Evolutionary conservation across 2,888 invertebrate genomes (phyloP).

Genomic region (Achlya flavicornis): DNA sequence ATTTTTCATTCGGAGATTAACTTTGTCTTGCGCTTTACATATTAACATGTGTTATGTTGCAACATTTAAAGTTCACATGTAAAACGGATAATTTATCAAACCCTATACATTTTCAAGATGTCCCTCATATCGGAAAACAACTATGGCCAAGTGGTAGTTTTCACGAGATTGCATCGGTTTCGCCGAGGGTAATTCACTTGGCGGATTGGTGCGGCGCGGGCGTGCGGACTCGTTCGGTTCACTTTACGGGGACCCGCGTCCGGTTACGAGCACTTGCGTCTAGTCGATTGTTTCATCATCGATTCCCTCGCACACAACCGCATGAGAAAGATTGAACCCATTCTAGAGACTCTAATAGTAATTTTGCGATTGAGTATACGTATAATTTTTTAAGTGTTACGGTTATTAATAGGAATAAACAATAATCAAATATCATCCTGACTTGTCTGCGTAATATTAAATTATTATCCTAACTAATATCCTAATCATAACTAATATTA

Average conservation of each 20-base stretch:
- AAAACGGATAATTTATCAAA: background rate
- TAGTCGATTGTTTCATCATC: conserved; percentile 35
- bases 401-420: too few species aligned
- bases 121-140: conserved; percentile 7
- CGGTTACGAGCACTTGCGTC: conserved; percentile 37
- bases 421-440: too few species aligned
- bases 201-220: conserved; percentile 40
- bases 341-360: background rate
- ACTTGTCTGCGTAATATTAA: too few species aligned
- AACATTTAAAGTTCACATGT: background rate
- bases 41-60: background rate
- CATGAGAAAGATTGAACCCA: background rate
- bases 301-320: conserved; percentile 24
- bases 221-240: conserved; percentile 34
- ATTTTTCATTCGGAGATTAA: conserved; percentile 41
- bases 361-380: background rate
- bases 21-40: background rate
- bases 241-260: conserved; percentile 34
- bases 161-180: conserved; percentile 44
- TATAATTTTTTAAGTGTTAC: background rate
- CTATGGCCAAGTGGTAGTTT: conserved; percentile 34
- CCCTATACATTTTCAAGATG: background rate
- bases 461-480: too few species aligned
- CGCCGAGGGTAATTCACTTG: conserved; percentile 45
- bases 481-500: too few species aligned